Conservation (phyloP, 2,113 vertebrate genomes). For the Excalfactoria chinensis region DNA sequence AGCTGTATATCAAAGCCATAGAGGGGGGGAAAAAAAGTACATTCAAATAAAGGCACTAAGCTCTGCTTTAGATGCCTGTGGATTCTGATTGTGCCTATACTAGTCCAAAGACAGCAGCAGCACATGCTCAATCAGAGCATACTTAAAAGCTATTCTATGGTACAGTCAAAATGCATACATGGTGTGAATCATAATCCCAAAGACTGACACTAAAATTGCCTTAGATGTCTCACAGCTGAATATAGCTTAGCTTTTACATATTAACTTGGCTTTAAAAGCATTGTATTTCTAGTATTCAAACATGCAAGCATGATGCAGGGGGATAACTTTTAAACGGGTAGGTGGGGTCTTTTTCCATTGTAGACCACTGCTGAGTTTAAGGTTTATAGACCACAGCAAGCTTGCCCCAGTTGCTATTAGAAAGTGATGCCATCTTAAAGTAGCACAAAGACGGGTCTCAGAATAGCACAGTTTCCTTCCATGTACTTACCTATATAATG, state of each 20-base stretch:
- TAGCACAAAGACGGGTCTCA: constrained; percentile 23
- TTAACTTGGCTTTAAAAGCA: not conserved
- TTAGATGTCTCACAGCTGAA: constrained; percentile 27
- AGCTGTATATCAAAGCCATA: not conserved
- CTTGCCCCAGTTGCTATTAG: not conserved
- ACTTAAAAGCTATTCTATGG: constrained; percentile 3
- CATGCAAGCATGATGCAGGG: not conserved
- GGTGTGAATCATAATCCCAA: constrained; percentile 7
- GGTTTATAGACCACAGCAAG: constrained; percentile 38
- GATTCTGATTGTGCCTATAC: not conserved
- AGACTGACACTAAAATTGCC: constrained; percentile 2
- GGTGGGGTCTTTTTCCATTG: constrained; percentile 17
- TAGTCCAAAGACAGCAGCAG: constrained; percentile 13
- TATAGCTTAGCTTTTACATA: constrained; percentile 20
- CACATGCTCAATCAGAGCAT: not conserved
- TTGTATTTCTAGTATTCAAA: constrained; percentile 17
- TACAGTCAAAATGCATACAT: not conserved
- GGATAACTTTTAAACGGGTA: constrained; percentile 2
- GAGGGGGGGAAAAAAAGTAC: not conserved
- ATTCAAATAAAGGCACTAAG: not conserved
- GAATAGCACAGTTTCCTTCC: not conserved
- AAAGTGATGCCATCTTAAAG: constrained; percentile 17
- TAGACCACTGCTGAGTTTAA: constrained; percentile 20
- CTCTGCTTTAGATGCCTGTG: not conserved
- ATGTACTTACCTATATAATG: not conserved